Conservation (phyloP, 2,888 invertebrate species). For the Amphipoea oculea region DNA sequence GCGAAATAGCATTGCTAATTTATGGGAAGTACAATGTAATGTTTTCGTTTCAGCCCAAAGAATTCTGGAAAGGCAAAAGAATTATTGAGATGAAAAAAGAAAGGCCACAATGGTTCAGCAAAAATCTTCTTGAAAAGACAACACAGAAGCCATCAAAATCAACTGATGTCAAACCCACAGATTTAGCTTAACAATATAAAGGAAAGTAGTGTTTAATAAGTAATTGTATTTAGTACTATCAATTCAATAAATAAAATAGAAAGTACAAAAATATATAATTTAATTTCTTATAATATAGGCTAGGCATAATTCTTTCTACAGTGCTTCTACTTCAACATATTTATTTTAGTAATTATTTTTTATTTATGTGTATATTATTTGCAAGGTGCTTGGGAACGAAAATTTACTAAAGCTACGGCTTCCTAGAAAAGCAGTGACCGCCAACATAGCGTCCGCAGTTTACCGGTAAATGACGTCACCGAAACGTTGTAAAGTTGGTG, state of each 20-base stretch:
- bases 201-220: conserved; percentile 19
- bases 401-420: neutral
- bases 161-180: conserved; percentile 94
- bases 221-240: conserved; percentile 43
- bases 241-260: conserved; percentile 35
- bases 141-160: conserved; percentile 93
- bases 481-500: neutral
- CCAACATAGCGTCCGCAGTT: too few species aligned
- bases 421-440: neutral
- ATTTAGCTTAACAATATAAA: conserved; percentile 90
- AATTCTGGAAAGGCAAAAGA: conserved; percentile 93
- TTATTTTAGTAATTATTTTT: conserved; percentile 14
- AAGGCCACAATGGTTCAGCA: conserved; percentile 96
- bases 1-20: neutral
- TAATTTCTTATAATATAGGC: conserved; percentile 5
- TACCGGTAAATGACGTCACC: neutral
- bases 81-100: conserved; percentile 96
- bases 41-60: conserved; percentile 86
- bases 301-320: conserved; percentile 9
- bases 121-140: conserved; percentile 94
- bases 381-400: neutral
- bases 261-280: conserved; percentile 21
- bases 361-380: neutral
- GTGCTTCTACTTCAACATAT: conserved; percentile 6
- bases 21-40: neutral